A percentile compares a stretch with the other conserved stretches of the same genome.
Evolutionary conservation across 1,140 invertebrate genomes (phyloP).

Genomic region (Polyergus mexicanus): DNA sequence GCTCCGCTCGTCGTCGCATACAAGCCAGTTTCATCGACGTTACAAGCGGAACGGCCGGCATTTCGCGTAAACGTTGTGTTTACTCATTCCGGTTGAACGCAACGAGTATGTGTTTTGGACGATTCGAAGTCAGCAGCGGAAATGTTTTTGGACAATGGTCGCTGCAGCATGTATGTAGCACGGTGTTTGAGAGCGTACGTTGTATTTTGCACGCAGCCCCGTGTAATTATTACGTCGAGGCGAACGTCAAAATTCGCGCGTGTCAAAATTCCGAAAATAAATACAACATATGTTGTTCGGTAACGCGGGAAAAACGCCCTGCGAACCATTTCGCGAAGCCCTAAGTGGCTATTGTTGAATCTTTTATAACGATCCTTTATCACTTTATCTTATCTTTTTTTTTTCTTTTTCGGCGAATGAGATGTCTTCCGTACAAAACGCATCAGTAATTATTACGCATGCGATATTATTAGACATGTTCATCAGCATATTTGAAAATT

Average conservation of each 20-base stretch:
- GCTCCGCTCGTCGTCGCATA: background rate
- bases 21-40: constrained; percentile 53
- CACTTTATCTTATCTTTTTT: background rate
- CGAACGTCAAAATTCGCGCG: background rate
- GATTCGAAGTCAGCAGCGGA: constrained; percentile 34
- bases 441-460: background rate
- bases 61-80: constrained; percentile 70
- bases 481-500: constrained; percentile 54
- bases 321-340: background rate
- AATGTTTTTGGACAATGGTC: constrained; percentile 43
- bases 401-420: too few relatives aligned
- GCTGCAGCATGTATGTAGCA: background rate
- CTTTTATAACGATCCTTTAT: background rate
- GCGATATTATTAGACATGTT: constrained; percentile 14
- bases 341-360: too few relatives aligned
- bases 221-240: constrained; percentile 21
- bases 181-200: background rate
- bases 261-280: background rate
- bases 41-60: constrained; percentile 70
- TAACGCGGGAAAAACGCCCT: background rate
- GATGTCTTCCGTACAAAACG: too few relatives aligned
- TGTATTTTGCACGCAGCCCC: constrained; percentile 31
- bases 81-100: constrained; percentile 56
- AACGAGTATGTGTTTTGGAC: constrained; percentile 30
- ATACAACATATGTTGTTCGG: background rate